A percentile compares a stretch with the other conserved stretches of the same genome.
These are phyloP conservation scores for Brachionus paranguensis DNA, from an alignment of 1,140 invertebrate species.

Conservation along the genomic window DNA sequence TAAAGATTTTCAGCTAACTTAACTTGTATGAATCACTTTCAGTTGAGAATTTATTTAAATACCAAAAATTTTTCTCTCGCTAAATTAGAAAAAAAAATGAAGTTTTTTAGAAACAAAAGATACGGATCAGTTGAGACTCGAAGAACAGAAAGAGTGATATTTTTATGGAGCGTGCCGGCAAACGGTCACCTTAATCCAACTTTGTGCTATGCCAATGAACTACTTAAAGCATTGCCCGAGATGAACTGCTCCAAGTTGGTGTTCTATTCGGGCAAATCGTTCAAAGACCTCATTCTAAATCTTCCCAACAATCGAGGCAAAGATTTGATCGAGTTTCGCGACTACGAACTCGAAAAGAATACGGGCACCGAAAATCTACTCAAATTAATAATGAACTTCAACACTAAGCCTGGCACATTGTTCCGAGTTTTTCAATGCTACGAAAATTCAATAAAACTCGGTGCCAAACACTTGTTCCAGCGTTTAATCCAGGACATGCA, in stretches of 20 bases:
- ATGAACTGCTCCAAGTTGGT: conserved; percentile 20
- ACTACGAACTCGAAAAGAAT: conserved; percentile 25
- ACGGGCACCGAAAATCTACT: conserved; percentile 11
- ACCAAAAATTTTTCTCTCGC: neutral
- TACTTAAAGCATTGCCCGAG: neutral
- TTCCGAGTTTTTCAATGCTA: conserved; percentile 39
- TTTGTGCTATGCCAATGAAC: conserved; percentile 12
- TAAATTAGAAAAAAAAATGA: neutral
- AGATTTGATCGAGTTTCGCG: conserved; percentile 32
- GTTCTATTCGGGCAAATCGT: conserved; percentile 1
- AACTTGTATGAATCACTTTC: neutral
- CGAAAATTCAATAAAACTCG: conserved; percentile 23
- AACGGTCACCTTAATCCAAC: conserved; percentile 38
- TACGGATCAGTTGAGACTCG: neutral
- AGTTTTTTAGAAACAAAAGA: neutral
- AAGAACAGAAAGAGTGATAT: neutral
- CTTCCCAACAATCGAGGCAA: conserved; percentile 24
- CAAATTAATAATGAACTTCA: conserved; percentile 36
- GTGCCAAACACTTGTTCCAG: conserved; percentile 5
- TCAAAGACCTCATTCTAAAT: conserved; percentile 29
- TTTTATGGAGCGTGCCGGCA: conserved; percentile 37
- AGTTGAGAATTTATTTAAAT: conserved; percentile 1
- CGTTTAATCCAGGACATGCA: conserved; percentile 22
- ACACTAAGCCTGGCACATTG: conserved; percentile 22
- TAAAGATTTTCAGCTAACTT: neutral